Evolutionary conservation across 2,888 invertebrate species (phyloP).

Genomic region (Seira sanloemensis): DNA sequence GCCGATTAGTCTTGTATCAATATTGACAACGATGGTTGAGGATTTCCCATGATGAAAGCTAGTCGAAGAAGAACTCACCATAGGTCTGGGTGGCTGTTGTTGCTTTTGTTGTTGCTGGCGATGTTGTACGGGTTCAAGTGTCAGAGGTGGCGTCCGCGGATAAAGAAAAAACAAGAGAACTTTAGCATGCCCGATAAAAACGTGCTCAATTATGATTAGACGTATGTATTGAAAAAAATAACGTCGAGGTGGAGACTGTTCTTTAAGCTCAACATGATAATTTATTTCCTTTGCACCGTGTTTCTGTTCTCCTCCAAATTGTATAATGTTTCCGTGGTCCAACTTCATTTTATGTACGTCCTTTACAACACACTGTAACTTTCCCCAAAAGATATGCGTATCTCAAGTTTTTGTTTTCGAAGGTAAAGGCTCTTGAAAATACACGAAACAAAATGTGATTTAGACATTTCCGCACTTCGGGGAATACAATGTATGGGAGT

Average conservation of each 20-base stretch:
- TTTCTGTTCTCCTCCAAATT: neutral
- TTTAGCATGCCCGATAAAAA: constrained; percentile 14
- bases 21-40: constrained; percentile 73
- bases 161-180: constrained; percentile 24
- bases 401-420: neutral
- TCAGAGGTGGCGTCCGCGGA: neutral
- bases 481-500: constrained; percentile 13
- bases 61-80: constrained; percentile 68
- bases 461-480: constrained; percentile 10
- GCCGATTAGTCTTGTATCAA: constrained; percentile 74
- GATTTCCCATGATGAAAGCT: constrained; percentile 73
- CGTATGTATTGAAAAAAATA: neutral
- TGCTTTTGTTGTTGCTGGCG: constrained; percentile 52
- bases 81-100: constrained; percentile 66
- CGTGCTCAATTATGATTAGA: neutral
- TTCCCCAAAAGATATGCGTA: neutral
- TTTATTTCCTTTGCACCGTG: constrained; percentile 1
- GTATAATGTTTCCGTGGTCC: neutral
- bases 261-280: constrained; percentile 5
- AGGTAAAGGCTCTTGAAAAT: constrained; percentile 2
- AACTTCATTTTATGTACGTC: neutral
- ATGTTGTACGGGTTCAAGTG: neutral
- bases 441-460: constrained; percentile 23
- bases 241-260: neutral
- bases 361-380: neutral